Percentiles rank a stretch among this genome's conserved stretches.
These are phyloP conservation scores for Hormaphis cornu DNA, from an alignment of 1,140 invertebrate genomes.

Conservation along the genomic window DNA sequence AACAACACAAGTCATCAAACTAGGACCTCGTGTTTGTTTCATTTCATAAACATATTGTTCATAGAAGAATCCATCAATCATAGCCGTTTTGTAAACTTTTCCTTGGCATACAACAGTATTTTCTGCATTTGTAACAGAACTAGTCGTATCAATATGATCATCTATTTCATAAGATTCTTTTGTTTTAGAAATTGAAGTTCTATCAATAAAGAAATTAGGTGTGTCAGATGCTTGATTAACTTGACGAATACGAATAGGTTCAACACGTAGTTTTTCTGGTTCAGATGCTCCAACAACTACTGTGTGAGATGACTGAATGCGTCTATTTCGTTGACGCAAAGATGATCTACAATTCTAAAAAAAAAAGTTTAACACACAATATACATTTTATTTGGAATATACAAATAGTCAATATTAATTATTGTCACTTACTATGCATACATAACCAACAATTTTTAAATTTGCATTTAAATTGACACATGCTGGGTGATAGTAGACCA, in stretches of 20 bases:
- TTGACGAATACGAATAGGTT: constrained; percentile 25
- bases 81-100: neutral
- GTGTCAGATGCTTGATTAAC: neutral
- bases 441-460: constrained; percentile 26
- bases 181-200: constrained; percentile 1
- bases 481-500: constrained; percentile 24
- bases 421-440: constrained; percentile 5
- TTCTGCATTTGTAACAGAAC: neutral
- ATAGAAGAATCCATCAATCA: constrained; percentile 7
- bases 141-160: neutral
- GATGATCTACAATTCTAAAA: constrained; percentile 20
- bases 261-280: constrained; percentile 11
- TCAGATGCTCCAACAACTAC: constrained; percentile 5
- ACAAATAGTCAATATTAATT: neutral
- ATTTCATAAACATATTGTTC: constrained; percentile 30
- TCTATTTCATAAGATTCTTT: neutral
- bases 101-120: constrained; percentile 22
- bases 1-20: constrained; percentile 25
- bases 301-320: neutral
- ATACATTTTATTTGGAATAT: neutral
- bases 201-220: constrained; percentile 19
- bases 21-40: constrained; percentile 28
- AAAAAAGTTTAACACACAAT: neutral
- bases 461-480: constrained; percentile 28
- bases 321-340: neutral